Evolutionary conservation across 2,113 vertebrate genomes (phyloP), one percentile per base, ranked within the genome.

Genomic region (Malurus alboscapulatus): DNA sequence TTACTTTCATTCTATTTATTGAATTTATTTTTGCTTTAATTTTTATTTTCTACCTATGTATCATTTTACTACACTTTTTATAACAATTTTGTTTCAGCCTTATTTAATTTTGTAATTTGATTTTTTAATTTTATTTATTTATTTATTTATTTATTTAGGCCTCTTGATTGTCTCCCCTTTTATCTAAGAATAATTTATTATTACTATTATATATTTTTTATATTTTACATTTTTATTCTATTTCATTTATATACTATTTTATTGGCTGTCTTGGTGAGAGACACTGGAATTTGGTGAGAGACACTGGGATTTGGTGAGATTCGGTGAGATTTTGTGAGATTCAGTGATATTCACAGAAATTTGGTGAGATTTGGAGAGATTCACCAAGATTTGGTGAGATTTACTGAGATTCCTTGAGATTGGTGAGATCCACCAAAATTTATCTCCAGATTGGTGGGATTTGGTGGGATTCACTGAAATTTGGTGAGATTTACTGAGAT

Each of bases 251-350:
- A 45, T 54, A 7, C 14, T 32, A 1, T 40, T 53, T 53, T 9
- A 22, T 72, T 17, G 29, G 3, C 19, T 26, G 30, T 42, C 38
- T 38, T 53, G 53, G 44, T 30, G 61, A 30, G 10, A 7, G 10
- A 7, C 5, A 0, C 27, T 10, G 32, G 36, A 11, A 3, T 25
- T 20, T 5, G 4, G 11, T 5, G n/a, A 19, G 7, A 48, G 7
- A 9, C 6, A 14, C 4, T 10, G 24, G 13, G 11, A 18, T 42
- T 20, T 6, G 16, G 12, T n/a, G 38, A 19, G n/a, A 18, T 48
- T 29, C 8, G 17, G 14, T 34, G 9, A 29, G 25, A 24, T 51
- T 38, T 7, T 3, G 17, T n/a, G 54, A 34, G 4, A 25, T 25
- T 59, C 4, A 16, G 1, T 29, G 36, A 58, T 44, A 58, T 58